Percentiles rank a stretch among this genome's conserved stretches.
Conservation (phyloP, 2,113 vertebrate species). For the Cettia cetti region DNA sequence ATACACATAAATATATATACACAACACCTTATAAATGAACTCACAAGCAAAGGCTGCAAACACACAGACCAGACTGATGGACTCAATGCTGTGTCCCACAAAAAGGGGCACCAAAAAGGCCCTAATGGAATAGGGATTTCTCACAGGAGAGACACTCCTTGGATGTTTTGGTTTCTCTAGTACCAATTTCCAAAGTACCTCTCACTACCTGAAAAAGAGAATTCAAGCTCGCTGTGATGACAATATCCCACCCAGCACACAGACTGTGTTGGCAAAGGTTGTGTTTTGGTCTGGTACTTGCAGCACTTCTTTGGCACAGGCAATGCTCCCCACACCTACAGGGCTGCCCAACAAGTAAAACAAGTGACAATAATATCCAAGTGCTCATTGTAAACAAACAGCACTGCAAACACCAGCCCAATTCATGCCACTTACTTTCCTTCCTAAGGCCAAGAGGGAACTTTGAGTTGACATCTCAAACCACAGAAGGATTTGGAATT, state of each 20-base stretch:
- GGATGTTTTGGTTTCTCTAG: background rate
- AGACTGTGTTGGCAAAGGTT: background rate
- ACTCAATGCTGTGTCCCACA: background rate
- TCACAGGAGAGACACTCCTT: background rate
- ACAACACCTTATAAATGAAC: background rate
- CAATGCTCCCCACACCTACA: conserved; percentile 12
- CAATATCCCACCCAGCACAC: background rate
- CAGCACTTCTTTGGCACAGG: background rate
- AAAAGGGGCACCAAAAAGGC: background rate
- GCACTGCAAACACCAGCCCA: background rate
- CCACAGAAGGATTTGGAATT: background rate
- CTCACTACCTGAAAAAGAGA: background rate
- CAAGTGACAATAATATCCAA: background rate
- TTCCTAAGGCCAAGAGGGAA: background rate
- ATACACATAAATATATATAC: background rate
- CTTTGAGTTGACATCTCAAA: background rate
- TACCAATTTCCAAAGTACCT: background rate
- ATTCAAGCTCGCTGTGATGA: background rate
- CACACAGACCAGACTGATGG: background rate
- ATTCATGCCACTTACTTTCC: background rate
- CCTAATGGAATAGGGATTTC: background rate
- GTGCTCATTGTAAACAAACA: conserved; percentile 16
- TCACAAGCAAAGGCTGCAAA: background rate
- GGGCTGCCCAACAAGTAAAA: conserved; percentile 18
- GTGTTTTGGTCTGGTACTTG: background rate